phyloP scores from a whole-genome alignment of 1,140 invertebrate genomes.

The Agraylea sexmaculata region DNA sequence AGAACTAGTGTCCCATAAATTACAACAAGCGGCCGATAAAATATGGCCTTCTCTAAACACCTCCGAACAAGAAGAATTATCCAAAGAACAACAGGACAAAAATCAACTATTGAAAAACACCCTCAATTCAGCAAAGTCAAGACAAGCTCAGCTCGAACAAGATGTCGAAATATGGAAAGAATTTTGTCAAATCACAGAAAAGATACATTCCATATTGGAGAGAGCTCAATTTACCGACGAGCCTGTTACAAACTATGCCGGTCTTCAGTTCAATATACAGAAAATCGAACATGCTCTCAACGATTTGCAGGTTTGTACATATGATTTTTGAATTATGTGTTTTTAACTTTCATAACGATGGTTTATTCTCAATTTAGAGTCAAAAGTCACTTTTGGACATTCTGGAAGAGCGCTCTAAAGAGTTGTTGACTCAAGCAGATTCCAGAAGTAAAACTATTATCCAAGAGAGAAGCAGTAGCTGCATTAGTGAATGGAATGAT shows the following conservation, averaged over 20 bases:
- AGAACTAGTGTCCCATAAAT: conserved; percentile 66
- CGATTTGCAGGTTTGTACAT: conserved; percentile 59
- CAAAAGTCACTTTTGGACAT: conserved; percentile 40
- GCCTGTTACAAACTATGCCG: conserved; percentile 60
- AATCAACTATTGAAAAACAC: conserved; percentile 71
- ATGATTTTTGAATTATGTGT: not conserved
- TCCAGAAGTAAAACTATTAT: conserved; percentile 33
- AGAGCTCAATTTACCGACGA: conserved; percentile 64
- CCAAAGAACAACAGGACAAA: conserved; percentile 63
- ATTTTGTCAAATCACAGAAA: conserved; percentile 62
- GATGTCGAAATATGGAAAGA: conserved; percentile 69
- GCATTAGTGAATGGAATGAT: conserved; percentile 63
- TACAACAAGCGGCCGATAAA: conserved; percentile 72
- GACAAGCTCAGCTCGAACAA: conserved; percentile 61
- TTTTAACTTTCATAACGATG: not conserved
- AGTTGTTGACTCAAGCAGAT: conserved; percentile 35
- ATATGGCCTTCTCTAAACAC: conserved; percentile 73
- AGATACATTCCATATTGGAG: conserved; percentile 58
- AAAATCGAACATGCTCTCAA: conserved; percentile 65
- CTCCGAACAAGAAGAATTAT: conserved; percentile 69
- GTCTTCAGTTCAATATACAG: conserved; percentile 66
- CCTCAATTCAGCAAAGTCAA: conserved; percentile 65
- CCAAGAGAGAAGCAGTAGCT: conserved; percentile 32
- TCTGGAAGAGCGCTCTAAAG: conserved; percentile 36
- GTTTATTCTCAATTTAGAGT: conserved; percentile 23